Evolutionary conservation across 2,113 vertebrate genomes (phyloP).

Genomic region (Isurus oxyrinchus): DNA sequence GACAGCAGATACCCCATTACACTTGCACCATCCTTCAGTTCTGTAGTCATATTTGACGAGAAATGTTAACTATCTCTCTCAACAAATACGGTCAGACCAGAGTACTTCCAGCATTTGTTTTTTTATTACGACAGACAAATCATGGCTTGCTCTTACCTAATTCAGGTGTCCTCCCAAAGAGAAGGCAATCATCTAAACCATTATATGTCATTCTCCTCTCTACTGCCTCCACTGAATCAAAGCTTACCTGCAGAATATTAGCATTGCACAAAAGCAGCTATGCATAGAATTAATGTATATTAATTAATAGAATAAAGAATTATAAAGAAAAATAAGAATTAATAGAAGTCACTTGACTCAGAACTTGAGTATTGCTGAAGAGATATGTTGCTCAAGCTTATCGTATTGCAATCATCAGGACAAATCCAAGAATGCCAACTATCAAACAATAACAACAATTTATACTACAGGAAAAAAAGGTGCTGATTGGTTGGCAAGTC

Average conservation of each 20-base stretch:
- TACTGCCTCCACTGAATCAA: not conserved
- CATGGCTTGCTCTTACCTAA: not conserved
- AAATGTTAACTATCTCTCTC: not conserved
- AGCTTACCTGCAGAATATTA: not conserved
- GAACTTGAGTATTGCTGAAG: not conserved
- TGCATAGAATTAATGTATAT: not conserved
- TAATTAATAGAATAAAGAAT: no score
- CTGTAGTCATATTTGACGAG: no score
- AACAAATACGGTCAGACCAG: not conserved
- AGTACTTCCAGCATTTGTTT: not conserved
- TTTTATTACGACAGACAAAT: not conserved
- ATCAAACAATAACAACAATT: not conserved
- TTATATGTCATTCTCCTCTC: not conserved
- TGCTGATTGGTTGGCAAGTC: not conserved
- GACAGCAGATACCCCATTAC: no score
- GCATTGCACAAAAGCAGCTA: not conserved
- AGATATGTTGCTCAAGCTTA: not conserved
- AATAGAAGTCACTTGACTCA: not conserved
- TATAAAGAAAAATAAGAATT: no score
- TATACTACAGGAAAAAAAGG: not conserved
- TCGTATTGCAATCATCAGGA: not conserved
- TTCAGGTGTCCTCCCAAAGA: not conserved
- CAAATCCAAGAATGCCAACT: not conserved
- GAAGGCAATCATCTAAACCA: not conserved
- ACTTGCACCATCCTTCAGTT: not conserved